Conservation (phyloP, 2,797 vertebrate species). For the Salmo trutta region DNA sequence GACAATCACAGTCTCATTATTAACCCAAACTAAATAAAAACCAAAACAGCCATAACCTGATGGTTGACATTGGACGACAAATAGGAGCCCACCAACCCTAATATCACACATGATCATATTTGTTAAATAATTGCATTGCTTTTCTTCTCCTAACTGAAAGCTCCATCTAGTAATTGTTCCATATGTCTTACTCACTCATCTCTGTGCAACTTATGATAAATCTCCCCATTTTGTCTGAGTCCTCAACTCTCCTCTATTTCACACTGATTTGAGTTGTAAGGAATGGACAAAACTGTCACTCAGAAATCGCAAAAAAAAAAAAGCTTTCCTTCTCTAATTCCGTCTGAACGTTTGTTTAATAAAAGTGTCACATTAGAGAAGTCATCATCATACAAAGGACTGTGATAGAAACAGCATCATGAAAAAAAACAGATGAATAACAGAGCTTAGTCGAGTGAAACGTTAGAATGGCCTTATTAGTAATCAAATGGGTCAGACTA, state of each 20-base stretch:
- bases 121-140: not conserved
- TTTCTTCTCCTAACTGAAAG: constrained; percentile 1
- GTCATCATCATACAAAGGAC: not conserved
- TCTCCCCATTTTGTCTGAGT: not conserved
- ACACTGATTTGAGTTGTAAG: not conserved
- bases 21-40: too few relatives aligned
- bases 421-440: not conserved
- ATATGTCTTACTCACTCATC: constrained; percentile 7
- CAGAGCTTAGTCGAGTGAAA: not conserved
- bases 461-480: not conserved
- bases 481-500: not conserved
- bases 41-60: not conserved
- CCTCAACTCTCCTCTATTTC: not conserved
- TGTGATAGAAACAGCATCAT: not conserved
- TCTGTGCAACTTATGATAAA: constrained; percentile 1
- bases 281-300: not conserved
- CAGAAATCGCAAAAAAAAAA: not conserved
- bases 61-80: constrained; percentile 25
- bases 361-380: not conserved
- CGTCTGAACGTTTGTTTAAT: too few relatives aligned
- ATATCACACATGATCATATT: not conserved
- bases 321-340: not conserved
- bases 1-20: not conserved
- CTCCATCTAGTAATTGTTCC: constrained; percentile 18
- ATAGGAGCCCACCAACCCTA: not conserved